Conservation (phyloP, 1,140 invertebrate genomes). For the Palaemon carinicauda region DNA sequence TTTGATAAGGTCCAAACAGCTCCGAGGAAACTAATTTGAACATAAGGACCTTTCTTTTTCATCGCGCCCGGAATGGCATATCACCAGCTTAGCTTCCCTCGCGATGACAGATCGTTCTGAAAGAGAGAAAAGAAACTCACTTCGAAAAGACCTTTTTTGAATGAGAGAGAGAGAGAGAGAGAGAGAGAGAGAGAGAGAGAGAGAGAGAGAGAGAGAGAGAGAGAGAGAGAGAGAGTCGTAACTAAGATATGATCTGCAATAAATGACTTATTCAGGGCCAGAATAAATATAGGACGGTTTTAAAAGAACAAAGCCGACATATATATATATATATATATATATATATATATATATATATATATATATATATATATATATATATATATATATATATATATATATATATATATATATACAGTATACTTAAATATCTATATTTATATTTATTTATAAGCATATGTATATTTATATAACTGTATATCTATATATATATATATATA, state of each 20-base stretch:
- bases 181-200: background rate
- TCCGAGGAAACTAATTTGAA: background rate
- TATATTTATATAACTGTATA: too few relatives aligned
- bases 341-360: too few relatives aligned
- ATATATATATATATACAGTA: too few relatives aligned
- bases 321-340: too few relatives aligned
- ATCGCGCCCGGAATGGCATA: background rate
- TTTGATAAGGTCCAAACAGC: background rate
- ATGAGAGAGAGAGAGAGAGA: background rate
- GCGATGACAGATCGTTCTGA: background rate
- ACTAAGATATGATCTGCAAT: too few relatives aligned
- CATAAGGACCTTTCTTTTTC: background rate
- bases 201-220: background rate
- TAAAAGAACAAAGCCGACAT: too few relatives aligned
- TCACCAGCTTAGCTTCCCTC: background rate
- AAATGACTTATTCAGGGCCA: too few relatives aligned
- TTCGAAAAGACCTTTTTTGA: background rate
- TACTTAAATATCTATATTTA: too few relatives aligned
- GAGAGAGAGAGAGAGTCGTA: background rate
- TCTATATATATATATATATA: too few relatives aligned
- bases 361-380: too few relatives aligned
- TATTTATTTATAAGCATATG: too few relatives aligned
- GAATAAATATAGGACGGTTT: background rate
- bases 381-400: too few relatives aligned
- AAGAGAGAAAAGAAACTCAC: background rate